Evolutionary conservation across 2,888 invertebrate genomes (phyloP), one percentile per base, ranked within the genome.

Genomic region (Papilio elwesi): DNA sequence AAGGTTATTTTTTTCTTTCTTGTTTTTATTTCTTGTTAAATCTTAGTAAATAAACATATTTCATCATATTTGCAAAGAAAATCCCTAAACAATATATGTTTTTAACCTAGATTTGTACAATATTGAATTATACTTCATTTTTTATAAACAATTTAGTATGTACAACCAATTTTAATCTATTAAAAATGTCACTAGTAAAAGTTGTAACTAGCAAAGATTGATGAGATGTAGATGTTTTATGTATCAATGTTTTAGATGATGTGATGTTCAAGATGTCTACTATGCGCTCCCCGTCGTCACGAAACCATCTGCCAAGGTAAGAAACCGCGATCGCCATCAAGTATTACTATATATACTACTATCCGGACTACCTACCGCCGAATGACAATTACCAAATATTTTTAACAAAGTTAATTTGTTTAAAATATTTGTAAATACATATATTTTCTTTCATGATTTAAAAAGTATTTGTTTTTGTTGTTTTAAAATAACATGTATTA

Each of bases 11-110:
- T 75, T 76, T 82, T 82, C 38, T n/a, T 43, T 43, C 79, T 83
- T 82, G 80, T 87, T 79, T 89, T 88, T 86, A 86, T 87, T 88
- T 87, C 81, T 80, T 82, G 81, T 75, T 77, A 73, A 71, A 78
- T 79, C 76, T 79, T 78, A 81, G 76, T 78, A 81, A 75, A 80
- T 79, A 75, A 78, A 80, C 80, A 79, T 83, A 81, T 79, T 81
- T 79, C 79, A 74, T 75, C 76, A 78, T 74, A 69, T 74, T 70
- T 70, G 64, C 66, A 68, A 64, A 77, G 80, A 82, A 73, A 78
- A 68, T 79, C 16, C 73, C 64, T 73, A 73, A 73, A 73, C 65
- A 73, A 66, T 69, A 64, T 64, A 52, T 59, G 65, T 66, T 65
- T n/a, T 26, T 73, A 73, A 69, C 73, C 68, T 73, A 73, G 52